phyloP scores from a whole-genome alignment of 2,797 vertebrate genomes.

The Sebastes nivosus region DNA sequence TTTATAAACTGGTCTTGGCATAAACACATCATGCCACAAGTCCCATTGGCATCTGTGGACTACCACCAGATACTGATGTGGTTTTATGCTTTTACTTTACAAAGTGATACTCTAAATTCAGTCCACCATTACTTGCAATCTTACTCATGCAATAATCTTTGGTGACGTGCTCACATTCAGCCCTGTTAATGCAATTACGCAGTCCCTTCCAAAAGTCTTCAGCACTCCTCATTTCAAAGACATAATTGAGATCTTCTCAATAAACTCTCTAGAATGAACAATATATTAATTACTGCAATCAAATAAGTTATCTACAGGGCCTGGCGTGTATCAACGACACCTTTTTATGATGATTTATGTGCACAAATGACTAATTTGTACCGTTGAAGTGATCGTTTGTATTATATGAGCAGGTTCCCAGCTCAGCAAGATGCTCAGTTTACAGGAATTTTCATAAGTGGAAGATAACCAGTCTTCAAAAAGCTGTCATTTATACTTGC shows the following conservation, averaged over 20 bases:
- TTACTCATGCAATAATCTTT: neutral
- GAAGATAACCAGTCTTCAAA: neutral
- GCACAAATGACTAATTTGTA: neutral
- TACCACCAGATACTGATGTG: neutral
- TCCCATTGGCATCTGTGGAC: neutral
- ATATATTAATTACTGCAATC: neutral
- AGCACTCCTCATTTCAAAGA: neutral
- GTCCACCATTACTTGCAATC: neutral
- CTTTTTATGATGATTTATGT: neutral
- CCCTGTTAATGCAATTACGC: neutral
- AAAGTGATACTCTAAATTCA: neutral
- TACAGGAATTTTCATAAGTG: neutral
- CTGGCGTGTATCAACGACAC: neutral
- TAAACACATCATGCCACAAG: constrained; percentile 8
- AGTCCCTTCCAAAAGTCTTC: neutral
- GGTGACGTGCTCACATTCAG: neutral
- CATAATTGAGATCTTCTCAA: neutral
- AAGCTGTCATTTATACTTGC: neutral
- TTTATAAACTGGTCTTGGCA: constrained; percentile 1
- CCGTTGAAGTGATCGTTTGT: neutral
- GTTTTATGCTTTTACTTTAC: neutral
- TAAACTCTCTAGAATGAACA: neutral
- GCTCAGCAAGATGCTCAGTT: neutral
- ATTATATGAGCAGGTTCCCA: neutral
- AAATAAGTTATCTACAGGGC: neutral